These are phyloP conservation scores for Hemicentrotus pulcherrimus DNA, from an alignment of 35 echinoderm and acorn worm genomes.

Conservation along the genomic window DNA sequence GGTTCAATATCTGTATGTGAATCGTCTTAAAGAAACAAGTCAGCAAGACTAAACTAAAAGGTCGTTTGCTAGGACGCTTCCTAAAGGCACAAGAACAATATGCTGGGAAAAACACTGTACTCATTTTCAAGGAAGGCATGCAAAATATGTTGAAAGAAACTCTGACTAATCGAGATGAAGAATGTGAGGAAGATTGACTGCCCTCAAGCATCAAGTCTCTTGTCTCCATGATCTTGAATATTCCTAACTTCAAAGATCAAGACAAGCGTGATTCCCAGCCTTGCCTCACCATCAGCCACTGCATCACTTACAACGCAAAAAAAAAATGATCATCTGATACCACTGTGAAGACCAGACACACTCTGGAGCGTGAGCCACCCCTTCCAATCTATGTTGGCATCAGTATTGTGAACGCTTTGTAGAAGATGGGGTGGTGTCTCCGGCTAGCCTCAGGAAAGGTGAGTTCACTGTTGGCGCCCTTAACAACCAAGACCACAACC, in stretches of 20 bases:
- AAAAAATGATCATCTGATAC: background rate
- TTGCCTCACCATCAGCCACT: background rate
- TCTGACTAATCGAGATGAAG: background rate
- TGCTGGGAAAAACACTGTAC: background rate
- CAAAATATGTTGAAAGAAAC: background rate
- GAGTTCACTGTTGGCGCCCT: constrained; percentile 50
- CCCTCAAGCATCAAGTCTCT: background rate
- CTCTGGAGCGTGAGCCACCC: constrained; percentile 31
- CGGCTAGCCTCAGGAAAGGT: no score
- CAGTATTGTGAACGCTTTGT: no score
- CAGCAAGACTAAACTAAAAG: background rate
- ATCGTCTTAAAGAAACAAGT: background rate
- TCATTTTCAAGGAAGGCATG: background rate
- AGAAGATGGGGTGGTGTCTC: no score
- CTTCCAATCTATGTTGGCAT: constrained; percentile 46
- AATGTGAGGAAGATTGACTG: background rate
- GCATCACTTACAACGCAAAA: background rate
- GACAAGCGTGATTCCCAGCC: background rate
- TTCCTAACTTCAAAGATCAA: background rate
- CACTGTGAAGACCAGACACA: background rate
- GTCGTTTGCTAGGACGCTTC: background rate
- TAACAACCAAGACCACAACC: constrained; percentile 72
- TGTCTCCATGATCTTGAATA: background rate
- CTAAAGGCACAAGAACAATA: background rate
- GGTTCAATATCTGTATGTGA: background rate